Conservation (phyloP, 2,113 vertebrate species). For the Notarius quadriscutis region DNA sequence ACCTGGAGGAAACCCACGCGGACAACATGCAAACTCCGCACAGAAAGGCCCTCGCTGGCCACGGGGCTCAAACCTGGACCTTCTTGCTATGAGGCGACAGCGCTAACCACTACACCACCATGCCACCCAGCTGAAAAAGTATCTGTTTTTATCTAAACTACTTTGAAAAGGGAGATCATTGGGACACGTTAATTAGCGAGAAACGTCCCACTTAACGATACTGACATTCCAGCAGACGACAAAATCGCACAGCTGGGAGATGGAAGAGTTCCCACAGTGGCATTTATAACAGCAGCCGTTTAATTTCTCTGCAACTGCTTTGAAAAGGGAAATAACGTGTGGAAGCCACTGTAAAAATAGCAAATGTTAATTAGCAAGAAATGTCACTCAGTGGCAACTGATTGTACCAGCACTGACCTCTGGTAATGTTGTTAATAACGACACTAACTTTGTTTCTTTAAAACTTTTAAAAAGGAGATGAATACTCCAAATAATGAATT, state of each 20-base stretch:
- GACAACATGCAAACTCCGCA: too few species aligned
- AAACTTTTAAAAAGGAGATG: neutral
- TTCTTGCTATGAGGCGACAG: too few species aligned
- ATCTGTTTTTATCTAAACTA: neutral
- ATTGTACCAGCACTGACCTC: neutral
- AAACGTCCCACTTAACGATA: constrained; percentile 25
- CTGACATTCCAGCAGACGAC: constrained; percentile 28
- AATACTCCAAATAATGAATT: neutral
- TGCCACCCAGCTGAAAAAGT: too few species aligned
- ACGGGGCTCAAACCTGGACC: too few species aligned
- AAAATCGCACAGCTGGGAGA: constrained; percentile 5
- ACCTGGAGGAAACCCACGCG: too few species aligned
- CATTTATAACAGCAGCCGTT: neutral
- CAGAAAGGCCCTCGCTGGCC: too few species aligned
- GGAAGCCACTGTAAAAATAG: neutral
- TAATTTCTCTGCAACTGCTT: constrained; percentile 7
- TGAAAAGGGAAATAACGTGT: neutral
- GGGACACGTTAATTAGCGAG: constrained; percentile 8
- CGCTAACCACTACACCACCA: too few species aligned
- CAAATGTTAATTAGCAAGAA: constrained; percentile 10
- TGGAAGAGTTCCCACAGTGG: constrained; percentile 2
- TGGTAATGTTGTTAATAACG: neutral
- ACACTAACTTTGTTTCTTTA: neutral
- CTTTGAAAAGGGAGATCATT: neutral
- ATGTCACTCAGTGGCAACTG: neutral